Evolutionary conservation across 1,140 invertebrate genomes (phyloP).

Genomic region (Latrodectus geometricus): DNA sequence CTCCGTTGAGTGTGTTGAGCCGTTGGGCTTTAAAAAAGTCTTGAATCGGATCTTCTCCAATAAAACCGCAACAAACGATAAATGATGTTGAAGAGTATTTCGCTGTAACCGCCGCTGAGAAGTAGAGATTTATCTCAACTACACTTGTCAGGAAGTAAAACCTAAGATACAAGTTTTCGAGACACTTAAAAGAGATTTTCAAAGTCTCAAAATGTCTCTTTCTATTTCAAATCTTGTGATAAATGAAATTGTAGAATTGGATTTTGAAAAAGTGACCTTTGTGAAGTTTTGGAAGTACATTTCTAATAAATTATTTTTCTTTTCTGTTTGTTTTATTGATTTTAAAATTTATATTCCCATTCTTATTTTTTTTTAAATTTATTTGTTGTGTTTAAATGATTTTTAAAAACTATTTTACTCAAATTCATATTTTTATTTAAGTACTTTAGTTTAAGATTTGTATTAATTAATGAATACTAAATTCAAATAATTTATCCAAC

Average conservation of each 20-base stretch:
- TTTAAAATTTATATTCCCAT: too few relatives aligned
- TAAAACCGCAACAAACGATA: constrained; percentile 61
- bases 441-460: too few relatives aligned
- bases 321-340: too few relatives aligned
- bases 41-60: constrained; percentile 50
- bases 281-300: too few relatives aligned
- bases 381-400: too few relatives aligned
- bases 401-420: too few relatives aligned
- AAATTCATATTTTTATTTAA: too few relatives aligned
- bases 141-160: constrained; percentile 57
- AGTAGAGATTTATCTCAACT: constrained; percentile 62
- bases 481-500: too few relatives aligned
- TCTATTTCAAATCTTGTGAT: constrained; percentile 37
- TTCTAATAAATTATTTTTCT: too few relatives aligned
- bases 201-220: constrained; percentile 43
- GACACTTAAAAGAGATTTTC: constrained; percentile 59
- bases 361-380: too few relatives aligned
- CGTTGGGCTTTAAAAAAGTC: constrained; percentile 56
- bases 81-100: constrained; percentile 61
- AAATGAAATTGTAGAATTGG: constrained; percentile 12
- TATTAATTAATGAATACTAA: too few relatives aligned
- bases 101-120: constrained; percentile 45
- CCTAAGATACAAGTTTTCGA: constrained; percentile 47
- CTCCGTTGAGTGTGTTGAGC: constrained; percentile 2
- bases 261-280: not conserved